phyloP scores from a whole-genome alignment of 1,140 invertebrate genomes.

The Asbolus verrucosus region DNA sequence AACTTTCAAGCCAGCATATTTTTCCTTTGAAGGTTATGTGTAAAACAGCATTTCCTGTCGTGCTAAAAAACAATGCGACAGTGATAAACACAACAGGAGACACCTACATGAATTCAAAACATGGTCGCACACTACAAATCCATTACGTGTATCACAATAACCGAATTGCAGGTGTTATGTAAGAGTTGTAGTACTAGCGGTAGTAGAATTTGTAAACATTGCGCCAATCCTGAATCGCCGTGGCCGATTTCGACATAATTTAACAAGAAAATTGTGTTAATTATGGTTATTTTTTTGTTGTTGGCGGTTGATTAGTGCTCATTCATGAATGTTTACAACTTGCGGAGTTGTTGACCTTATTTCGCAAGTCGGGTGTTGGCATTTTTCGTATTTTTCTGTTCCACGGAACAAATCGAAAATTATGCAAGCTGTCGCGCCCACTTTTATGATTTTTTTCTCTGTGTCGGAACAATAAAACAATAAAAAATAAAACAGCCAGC shows the following conservation, averaged over 20 bases:
- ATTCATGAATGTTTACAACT: conserved; percentile 38
- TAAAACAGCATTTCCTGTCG: conserved; percentile 8
- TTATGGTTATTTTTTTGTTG: conserved; percentile 37
- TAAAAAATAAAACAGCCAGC: no score
- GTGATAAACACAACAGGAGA: no score
- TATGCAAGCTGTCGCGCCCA: background rate
- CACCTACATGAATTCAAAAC: conserved; percentile 13
- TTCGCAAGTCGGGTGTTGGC: conserved; percentile 15
- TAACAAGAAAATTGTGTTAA: conserved; percentile 40
- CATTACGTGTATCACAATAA: background rate
- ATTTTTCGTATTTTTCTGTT: no score
- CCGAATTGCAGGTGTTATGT: conserved; percentile 12
- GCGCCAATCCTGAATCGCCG: conserved; percentile 25
- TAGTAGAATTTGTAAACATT: conserved; percentile 23
- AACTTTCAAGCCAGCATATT: conserved; percentile 24
- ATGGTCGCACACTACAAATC: background rate
- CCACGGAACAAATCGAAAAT: background rate
- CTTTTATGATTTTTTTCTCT: no score
- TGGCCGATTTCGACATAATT: conserved; percentile 29
- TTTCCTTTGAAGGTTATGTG: background rate
- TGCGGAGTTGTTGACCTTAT: conserved; percentile 20
- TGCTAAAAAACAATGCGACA: background rate
- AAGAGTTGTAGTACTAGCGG: conserved; percentile 20
- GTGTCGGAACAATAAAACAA: background rate
- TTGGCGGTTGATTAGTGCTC: conserved; percentile 20